Base-by-base conservation (phyloP, 2,888 invertebrate genomes). In the Malthinus seriepunctatus region DNA sequence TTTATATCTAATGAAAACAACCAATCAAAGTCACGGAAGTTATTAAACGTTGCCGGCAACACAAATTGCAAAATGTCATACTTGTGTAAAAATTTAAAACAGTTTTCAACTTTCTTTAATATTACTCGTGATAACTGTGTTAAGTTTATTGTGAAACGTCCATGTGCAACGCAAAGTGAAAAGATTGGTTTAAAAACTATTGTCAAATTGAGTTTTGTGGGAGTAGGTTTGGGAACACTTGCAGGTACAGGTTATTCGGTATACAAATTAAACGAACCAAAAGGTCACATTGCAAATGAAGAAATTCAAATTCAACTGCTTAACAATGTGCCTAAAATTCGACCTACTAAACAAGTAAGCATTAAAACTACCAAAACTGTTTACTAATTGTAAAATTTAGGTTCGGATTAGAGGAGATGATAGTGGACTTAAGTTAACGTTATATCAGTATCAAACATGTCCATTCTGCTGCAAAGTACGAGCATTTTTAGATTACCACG, bases 381-480 rank as follows among this genome's bases (percentile, higher is more conserved):
- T 8, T 35, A 38, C 4, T 11, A 35, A 31, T 38, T n/a, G 12
- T 32, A 4, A 49, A 11, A 23, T 82, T 56, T 71, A 91, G 87
- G 80, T 90, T 51, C 68, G 83, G 8, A 87, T 84, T 73, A 83
- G 87, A 0, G 79, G 82, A 3, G 91, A 93, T 72, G 79, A 74
- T 1, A 83, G 83, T 42, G 88, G 88, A 23, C 79, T 95, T 56
- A 88, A 94, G 67, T 79, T 99, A 44, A 89, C 93, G 0, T 81
- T 99, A 11, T 99, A 93, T 75, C 99, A 99, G 81, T 99, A 96
- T 76, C 92, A 96, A 71, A 96, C 96, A 0, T 99, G 98, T 73
- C 98, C 98, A 0, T 98, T 97, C 78, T 97, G 97, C 79, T 97
- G 96, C 75, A 98, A 97, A 83, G 90, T 90, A 11, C 84, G 97